Evolutionary conservation across 2,797 vertebrate species (phyloP).

Genomic region (Sphaeramia orbicularis): DNA sequence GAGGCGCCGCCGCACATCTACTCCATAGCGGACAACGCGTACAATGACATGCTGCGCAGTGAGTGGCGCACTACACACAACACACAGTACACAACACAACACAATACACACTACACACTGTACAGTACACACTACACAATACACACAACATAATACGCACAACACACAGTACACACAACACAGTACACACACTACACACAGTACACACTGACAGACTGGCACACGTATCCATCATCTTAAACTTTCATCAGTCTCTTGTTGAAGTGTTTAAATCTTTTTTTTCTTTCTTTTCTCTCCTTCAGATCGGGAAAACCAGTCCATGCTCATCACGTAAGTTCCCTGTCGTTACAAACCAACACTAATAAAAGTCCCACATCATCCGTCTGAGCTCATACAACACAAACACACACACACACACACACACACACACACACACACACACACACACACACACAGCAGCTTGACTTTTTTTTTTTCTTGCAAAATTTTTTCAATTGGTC

Average conservation of each 20-base stretch:
- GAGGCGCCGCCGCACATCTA: slow-evolving; percentile 94
- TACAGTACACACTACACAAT: too few species aligned
- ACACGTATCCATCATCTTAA: not conserved
- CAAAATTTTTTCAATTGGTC: slow-evolving; percentile 35
- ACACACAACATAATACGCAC: too few species aligned
- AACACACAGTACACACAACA: too few species aligned
- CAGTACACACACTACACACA: too few species aligned
- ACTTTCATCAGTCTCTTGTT: too few species aligned
- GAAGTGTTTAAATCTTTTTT: not conserved
- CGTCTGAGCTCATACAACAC: too few species aligned
- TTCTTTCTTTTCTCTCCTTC: slow-evolving; percentile 50
- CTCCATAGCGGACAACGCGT: slow-evolving; percentile 92
- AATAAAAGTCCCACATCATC: too few species aligned
- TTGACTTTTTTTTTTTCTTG: slow-evolving; percentile 24
- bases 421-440: slow-evolving; percentile 5
- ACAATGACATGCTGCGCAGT: slow-evolving; percentile 96
- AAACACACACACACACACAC: too few species aligned
- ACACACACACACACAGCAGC: slow-evolving; percentile 11
- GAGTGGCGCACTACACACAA: slow-evolving; percentile 65
- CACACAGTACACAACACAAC: not conserved
- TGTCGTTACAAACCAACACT: too few species aligned
- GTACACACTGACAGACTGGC: too few species aligned
- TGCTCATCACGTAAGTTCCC: slow-evolving; percentile 98
- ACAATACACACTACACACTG: too few species aligned
- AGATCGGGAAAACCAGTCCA: slow-evolving; percentile 98